Evolutionary conservation across 2,797 vertebrate species (phyloP).

Genomic region (Melanotaenia parkinsoni): DNA sequence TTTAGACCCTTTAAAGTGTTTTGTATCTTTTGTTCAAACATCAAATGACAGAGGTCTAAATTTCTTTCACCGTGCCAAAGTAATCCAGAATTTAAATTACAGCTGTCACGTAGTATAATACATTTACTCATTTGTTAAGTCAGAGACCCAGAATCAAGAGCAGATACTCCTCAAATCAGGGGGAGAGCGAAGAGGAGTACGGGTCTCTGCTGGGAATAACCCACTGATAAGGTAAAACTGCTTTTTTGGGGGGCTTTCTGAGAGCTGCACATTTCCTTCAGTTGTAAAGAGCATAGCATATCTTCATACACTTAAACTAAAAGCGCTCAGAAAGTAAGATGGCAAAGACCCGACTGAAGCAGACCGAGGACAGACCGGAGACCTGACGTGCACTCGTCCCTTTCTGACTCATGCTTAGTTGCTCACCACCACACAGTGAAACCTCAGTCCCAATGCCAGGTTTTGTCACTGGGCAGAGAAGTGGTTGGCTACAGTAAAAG

Average conservation of each 20-base stretch:
- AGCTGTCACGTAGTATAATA: slow-evolving; percentile 5
- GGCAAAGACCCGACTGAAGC: slow-evolving; percentile 58
- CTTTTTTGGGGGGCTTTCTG: slow-evolving; percentile 21
- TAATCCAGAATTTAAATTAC: slow-evolving; percentile 22
- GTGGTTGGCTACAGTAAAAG: slow-evolving; percentile 79
- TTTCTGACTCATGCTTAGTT: slow-evolving; percentile 81
- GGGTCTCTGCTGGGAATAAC: slow-evolving; percentile 57
- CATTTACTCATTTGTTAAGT: slow-evolving; percentile 33
- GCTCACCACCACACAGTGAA: slow-evolving; percentile 81
- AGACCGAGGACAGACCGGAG: slow-evolving; percentile 69
- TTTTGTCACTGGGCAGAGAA: slow-evolving; percentile 82
- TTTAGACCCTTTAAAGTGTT: slow-evolving; percentile 50
- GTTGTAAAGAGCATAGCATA: slow-evolving; percentile 9
- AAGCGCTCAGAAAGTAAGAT: slow-evolving; percentile 57
- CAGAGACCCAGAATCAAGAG: slow-evolving; percentile 17
- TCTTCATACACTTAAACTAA: slow-evolving; percentile 30
- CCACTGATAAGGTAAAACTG: slow-evolving; percentile 55
- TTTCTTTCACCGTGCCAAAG: slow-evolving; percentile 18
- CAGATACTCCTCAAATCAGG: slow-evolving; percentile 31
- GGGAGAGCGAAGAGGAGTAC: slow-evolving; percentile 32
- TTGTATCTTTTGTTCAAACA: slow-evolving; percentile 57
- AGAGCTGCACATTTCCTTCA: slow-evolving; percentile 36
- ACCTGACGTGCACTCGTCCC: slow-evolving; percentile 80
- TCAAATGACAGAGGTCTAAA: slow-evolving; percentile 40
- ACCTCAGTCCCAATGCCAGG: slow-evolving; percentile 82